Evolutionary conservation across 1,140 invertebrate genomes (phyloP), one percentile per base, ranked within the genome.

Genomic region (Drosophila pandora): DNA sequence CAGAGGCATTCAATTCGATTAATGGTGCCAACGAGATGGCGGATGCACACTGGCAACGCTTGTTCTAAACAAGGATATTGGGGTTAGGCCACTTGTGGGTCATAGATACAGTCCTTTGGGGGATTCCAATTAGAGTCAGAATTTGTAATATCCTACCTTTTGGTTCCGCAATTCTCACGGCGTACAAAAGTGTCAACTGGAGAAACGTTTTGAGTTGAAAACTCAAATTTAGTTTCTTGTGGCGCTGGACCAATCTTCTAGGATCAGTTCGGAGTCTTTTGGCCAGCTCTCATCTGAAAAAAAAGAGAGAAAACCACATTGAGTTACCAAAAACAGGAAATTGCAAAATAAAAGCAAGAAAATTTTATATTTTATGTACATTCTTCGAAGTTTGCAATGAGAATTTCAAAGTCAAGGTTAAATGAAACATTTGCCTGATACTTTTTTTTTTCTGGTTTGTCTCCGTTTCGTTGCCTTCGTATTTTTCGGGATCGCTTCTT

Each of bases 121-220:
- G 53, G 37, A 45, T 62, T 43, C 39, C 12, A 30, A 43, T 57
- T n/a, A 22, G 9, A 41, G n/a, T 37, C 5, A 13, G 8, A 13
- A 2, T 3, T 17, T 32, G 0, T 13, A 7, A 10, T 17, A 39
- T 52, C 64, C 30, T 80, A 90, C 87, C 85, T 90, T 70, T 90
- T 84, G 87, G 87, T 82, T 90, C 87, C 73, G 87, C 87, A 90
- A 90, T 85, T 90, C 87, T 82, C 87, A 90, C 54, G 73, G 76
- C 48, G 64, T 85, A 85, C 62, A 73, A 76, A 76, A 67, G 67
- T 72, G 58, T 85, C 77, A 32, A 50, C 59, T 59, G 58, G 45
- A n/a, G 52, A 63, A 49, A 57, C 43, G 60, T 48, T 30, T 25
- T 45, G 30, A 49, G 50, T 43, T 62, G n/a, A 28, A 23, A 45